Evolutionary conservation across 2,797 vertebrate species (phyloP).

Genomic region (Capromys pilorides): DNA sequence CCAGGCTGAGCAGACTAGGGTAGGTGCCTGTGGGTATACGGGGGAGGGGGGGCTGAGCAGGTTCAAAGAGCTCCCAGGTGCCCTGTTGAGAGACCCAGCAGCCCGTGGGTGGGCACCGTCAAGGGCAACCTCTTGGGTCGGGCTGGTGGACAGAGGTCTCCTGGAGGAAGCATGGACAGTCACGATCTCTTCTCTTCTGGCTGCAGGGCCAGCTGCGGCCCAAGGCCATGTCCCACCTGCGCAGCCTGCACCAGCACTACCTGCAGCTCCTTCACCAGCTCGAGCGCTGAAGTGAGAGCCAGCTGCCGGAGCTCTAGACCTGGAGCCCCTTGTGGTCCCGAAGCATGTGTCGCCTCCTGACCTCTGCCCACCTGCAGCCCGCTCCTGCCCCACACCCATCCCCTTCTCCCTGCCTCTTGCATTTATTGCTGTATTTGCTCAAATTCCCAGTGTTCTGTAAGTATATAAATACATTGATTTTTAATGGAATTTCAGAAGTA

Average conservation of each 20-base stretch:
- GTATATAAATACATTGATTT: too few relatives aligned
- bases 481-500: too few relatives aligned
- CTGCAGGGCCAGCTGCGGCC: not conserved
- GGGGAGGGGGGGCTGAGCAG: too few relatives aligned
- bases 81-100: not conserved
- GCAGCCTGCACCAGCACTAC: not conserved
- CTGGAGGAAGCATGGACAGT: not conserved
- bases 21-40: too few relatives aligned
- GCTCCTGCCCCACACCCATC: not conserved
- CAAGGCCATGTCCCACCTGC: not conserved
- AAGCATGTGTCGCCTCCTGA: not conserved
- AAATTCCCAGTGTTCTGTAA: too few relatives aligned
- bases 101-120: not conserved
- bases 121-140: not conserved
- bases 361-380: not conserved
- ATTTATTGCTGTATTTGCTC: not conserved
- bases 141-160: not conserved
- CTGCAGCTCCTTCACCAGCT: not conserved
- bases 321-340: too few relatives aligned
- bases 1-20: not conserved
- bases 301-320: not conserved
- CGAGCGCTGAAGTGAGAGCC: not conserved
- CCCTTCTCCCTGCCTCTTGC: not conserved
- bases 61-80: too few relatives aligned
- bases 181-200: not conserved